Evolutionary conservation across 2,888 invertebrate species (phyloP).

Genomic region (Acanthoscelides obtectus): DNA sequence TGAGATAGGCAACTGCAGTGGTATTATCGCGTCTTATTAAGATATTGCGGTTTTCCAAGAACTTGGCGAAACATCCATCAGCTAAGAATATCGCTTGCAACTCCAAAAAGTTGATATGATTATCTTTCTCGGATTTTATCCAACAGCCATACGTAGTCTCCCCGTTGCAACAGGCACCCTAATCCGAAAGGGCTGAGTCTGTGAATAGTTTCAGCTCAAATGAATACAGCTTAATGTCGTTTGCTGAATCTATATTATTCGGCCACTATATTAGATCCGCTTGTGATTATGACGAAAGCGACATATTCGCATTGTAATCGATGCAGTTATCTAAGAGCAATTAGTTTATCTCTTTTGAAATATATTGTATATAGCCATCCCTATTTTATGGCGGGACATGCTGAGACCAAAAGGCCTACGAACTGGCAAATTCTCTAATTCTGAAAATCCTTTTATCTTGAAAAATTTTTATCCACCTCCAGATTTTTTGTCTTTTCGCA

Average conservation of each 20-base stretch:
- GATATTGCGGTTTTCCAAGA: conserved; percentile 2
- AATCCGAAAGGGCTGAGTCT: conserved; percentile 3
- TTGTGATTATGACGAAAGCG: not conserved
- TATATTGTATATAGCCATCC: conserved; percentile 32
- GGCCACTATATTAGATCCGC: conserved; percentile 6
- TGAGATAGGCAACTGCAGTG: conserved; percentile 2
- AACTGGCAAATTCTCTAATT: conserved; percentile 13
- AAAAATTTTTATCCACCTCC: not conserved
- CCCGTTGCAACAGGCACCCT: conserved; percentile 1
- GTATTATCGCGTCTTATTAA: conserved; percentile 7
- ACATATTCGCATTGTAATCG: conserved; percentile 7
- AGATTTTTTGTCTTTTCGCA: conserved; percentile 8
- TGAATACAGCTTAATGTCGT: no score
- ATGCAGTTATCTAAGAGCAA: conserved; percentile 12
- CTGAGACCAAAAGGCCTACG: conserved; percentile 22
- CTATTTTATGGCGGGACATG: conserved; percentile 32
- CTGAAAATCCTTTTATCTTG: not conserved
- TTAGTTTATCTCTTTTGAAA: conserved; percentile 16
- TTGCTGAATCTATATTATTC: conserved; percentile 7
- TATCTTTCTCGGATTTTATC: conserved; percentile 2
- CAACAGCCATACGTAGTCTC: conserved; percentile 5
- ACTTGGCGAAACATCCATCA: conserved; percentile 9
- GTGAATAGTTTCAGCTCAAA: conserved; percentile 7
- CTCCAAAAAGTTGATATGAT: conserved; percentile 12
- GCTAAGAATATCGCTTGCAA: conserved; percentile 5